These are phyloP conservation scores for Coryphaenoides rupestris DNA, from an alignment of 2,113 vertebrate species.

Conservation along the genomic window DNA sequence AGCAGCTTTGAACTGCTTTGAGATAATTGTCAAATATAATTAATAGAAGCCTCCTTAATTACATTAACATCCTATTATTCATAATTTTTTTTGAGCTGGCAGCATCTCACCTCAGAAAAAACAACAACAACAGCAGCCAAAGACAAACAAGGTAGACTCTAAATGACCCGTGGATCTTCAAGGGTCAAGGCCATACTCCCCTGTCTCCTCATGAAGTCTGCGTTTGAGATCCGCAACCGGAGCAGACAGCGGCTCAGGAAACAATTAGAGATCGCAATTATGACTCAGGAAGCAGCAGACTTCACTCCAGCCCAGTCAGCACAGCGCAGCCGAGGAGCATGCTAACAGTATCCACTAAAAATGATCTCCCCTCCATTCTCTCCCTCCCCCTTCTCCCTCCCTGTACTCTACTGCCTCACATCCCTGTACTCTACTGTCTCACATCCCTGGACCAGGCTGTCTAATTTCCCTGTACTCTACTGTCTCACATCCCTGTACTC, in stretches of 20 bases:
- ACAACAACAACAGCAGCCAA: background rate
- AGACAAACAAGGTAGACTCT: background rate
- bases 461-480: too few relatives aligned
- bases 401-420: too few relatives aligned
- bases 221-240: slow-evolving; percentile 12
- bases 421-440: too few relatives aligned
- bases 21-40: background rate
- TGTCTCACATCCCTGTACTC: too few relatives aligned
- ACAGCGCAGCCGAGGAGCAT: slow-evolving; percentile 13
- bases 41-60: background rate
- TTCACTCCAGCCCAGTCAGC: slow-evolving; percentile 32
- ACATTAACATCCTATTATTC: background rate
- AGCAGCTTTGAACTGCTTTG: background rate
- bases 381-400: too few relatives aligned
- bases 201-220: background rate
- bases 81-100: background rate
- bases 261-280: slow-evolving; percentile 60
- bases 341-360: background rate
- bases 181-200: background rate
- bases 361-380: background rate
- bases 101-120: slow-evolving; percentile 4
- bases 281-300: slow-evolving; percentile 19
- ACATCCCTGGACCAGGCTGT: too few relatives aligned
- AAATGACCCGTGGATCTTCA: slow-evolving; percentile 18
- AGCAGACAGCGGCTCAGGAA: slow-evolving; percentile 17